Evolutionary conservation across 1,140 invertebrate genomes (phyloP).

Genomic region (Daktulosphaira vitifoliae): DNA sequence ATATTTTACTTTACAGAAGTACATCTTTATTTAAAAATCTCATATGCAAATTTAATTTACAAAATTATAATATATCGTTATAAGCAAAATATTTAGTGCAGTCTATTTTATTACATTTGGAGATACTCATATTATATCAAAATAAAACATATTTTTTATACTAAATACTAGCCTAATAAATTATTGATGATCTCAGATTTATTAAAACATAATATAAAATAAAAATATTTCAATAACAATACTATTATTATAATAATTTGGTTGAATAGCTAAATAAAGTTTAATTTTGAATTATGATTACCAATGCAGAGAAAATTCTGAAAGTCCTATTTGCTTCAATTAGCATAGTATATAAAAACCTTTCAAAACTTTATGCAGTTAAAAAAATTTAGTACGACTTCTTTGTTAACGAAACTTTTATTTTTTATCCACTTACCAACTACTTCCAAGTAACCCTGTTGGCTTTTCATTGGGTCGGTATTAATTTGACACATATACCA

Average conservation of each 20-base stretch:
- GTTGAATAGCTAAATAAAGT: conserved; percentile 17
- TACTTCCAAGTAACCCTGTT: conserved; percentile 73
- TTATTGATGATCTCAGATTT: too few relatives aligned
- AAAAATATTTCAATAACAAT: background rate
- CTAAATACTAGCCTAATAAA: too few relatives aligned
- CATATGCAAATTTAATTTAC: too few relatives aligned
- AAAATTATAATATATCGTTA: too few relatives aligned
- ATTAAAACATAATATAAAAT: background rate
- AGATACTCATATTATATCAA: too few relatives aligned
- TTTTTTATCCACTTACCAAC: conserved; percentile 57
- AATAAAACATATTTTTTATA: too few relatives aligned
- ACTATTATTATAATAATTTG: conserved; percentile 13
- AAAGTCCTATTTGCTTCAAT: conserved; percentile 6
- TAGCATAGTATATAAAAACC: background rate
- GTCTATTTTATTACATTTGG: too few relatives aligned
- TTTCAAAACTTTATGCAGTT: conserved; percentile 24
- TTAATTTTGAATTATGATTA: conserved; percentile 24
- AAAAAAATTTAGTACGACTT: conserved; percentile 15
- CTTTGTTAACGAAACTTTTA: background rate
- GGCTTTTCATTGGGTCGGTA: conserved; percentile 78
- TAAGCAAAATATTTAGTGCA: too few relatives aligned
- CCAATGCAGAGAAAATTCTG: background rate
- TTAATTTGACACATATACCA: conserved; percentile 87
- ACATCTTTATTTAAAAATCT: too few relatives aligned
- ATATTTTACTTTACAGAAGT: too few relatives aligned